These are phyloP conservation scores for Julus scanicus DNA, from an alignment of 2,888 invertebrate genomes.

Conservation along the genomic window DNA sequence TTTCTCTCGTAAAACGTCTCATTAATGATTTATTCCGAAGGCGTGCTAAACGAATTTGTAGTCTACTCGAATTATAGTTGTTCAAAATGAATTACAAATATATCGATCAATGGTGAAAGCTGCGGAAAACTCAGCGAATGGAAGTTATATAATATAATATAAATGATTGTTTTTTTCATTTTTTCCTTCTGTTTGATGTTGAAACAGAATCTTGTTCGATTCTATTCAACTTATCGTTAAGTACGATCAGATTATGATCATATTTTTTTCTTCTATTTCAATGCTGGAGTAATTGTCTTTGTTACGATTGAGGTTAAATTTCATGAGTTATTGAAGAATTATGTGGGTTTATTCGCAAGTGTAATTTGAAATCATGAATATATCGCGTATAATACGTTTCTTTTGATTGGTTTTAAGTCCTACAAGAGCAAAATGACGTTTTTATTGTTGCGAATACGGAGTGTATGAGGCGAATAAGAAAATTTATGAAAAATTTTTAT, in stretches of 20 bases:
- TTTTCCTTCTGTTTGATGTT: neutral
- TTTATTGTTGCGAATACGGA: no score
- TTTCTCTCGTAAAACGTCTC: constrained; percentile 13
- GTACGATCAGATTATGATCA: neutral
- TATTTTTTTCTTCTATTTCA: neutral
- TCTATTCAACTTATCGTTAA: neutral
- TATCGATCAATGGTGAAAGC: constrained; percentile 31
- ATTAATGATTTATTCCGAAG: constrained; percentile 41
- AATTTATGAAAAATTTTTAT: no score
- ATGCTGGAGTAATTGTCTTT: neutral
- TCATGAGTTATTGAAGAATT: neutral
- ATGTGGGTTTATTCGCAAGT: neutral
- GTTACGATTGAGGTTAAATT: neutral
- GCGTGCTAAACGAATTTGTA: constrained; percentile 42
- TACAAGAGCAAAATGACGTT: no score
- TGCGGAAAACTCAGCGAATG: constrained; percentile 16
- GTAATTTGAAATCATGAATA: neutral
- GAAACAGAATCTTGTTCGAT: neutral
- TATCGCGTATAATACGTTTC: neutral
- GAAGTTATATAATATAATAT: neutral
- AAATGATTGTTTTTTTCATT: constrained; percentile 20
- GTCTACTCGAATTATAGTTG: constrained; percentile 45
- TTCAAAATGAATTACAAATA: constrained; percentile 41
- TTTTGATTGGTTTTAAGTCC: neutral
- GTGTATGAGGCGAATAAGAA: no score